A percentile compares a stretch with the other conserved stretches of the same genome.
Conservation (phyloP, 2,888 invertebrate species). For the Cotesia congregata region DNA sequence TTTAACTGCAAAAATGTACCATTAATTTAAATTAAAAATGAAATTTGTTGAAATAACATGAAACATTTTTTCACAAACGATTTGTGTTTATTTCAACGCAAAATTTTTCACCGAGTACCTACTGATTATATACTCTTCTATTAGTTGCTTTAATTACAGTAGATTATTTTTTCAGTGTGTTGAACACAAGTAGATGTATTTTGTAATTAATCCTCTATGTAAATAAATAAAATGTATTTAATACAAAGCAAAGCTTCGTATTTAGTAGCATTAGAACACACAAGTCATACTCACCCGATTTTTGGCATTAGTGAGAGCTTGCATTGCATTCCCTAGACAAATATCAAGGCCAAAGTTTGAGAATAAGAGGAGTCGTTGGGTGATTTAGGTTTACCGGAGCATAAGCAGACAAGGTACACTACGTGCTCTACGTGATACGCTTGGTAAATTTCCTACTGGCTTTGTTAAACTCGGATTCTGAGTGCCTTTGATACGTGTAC, state of each 20-base stretch:
- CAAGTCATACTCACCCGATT: not conserved
- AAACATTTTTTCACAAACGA: no score
- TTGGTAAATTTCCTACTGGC: constrained; percentile 68
- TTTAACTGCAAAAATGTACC: no score
- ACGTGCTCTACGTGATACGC: constrained; percentile 67
- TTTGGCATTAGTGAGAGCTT: not conserved
- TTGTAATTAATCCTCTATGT: not conserved
- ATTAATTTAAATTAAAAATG: no score
- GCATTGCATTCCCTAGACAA: constrained; percentile 10
- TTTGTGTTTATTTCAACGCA: no score
- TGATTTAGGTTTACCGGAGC: constrained; percentile 62
- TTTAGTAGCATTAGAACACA: not conserved
- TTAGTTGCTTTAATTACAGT: no score
- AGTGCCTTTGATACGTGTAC: constrained; percentile 71
- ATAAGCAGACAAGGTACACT: constrained; percentile 65
- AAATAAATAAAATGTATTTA: not conserved
- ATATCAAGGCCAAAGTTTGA: constrained; percentile 63
- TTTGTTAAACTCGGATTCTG: constrained; percentile 71
- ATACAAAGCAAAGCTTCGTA: not conserved
- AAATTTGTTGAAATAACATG: no score
- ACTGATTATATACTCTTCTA: no score
- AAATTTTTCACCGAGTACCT: no score
- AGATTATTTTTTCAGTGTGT: no score
- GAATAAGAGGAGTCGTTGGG: constrained; percentile 43
- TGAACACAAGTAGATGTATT: no score